A percentile compares a stretch with the other conserved stretches of the same genome.
Conservation (phyloP, 2,797 vertebrate species). For the Furcifer pardalis region DNA sequence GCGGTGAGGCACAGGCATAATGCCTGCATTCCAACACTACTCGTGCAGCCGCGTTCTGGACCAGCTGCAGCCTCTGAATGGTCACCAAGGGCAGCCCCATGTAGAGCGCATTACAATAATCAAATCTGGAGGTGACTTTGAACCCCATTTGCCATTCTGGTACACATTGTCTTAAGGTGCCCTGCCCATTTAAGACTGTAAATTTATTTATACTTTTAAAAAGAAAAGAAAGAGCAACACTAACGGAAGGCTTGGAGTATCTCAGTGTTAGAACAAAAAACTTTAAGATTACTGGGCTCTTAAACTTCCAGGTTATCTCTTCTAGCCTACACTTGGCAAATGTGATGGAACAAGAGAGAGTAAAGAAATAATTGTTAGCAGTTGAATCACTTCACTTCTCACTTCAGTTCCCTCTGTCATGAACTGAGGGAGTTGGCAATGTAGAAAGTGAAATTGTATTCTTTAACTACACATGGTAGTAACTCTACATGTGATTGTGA, state of each 20-base stretch:
- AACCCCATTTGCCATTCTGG: no score
- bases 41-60: no score
- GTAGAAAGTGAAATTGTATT: neutral
- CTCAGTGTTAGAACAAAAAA: neutral
- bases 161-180: no score
- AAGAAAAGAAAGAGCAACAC: neutral
- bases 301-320: neutral
- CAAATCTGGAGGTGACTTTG: no score
- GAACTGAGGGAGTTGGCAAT: neutral
- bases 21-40: no score
- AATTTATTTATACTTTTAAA: no score
- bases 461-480: neutral
- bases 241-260: neutral
- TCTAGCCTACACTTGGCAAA: neutral
- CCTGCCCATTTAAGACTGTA: no score
- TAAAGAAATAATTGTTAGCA: neutral
- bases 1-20: no score
- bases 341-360: neutral
- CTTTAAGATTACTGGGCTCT: neutral
- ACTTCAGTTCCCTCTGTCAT: neutral
- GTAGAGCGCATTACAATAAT: no score
- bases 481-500: neutral
- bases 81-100: no score
- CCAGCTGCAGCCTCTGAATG: no score
- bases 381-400: conserved; percentile 2